A percentile compares a stretch with the other conserved stretches of the same genome.
These are phyloP conservation scores for Scophthalmus maximus DNA, from an alignment of 2,113 vertebrate species.

Conservation along the genomic window DNA sequence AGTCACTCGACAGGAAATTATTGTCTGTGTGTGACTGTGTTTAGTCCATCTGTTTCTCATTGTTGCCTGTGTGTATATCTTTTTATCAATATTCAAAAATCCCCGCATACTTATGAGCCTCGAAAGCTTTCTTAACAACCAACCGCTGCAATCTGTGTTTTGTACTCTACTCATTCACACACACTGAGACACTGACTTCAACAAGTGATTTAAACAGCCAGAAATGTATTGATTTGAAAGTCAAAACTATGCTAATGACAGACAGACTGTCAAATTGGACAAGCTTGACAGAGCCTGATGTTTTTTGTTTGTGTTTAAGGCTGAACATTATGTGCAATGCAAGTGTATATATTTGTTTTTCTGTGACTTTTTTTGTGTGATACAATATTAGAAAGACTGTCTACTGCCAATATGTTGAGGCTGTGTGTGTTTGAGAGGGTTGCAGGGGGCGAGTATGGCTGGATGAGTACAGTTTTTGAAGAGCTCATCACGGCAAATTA, in stretches of 20 bases:
- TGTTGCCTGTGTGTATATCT: neutral
- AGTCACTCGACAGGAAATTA: no score
- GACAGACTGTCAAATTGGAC: slow-evolving; percentile 52
- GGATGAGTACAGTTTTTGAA: slow-evolving; percentile 16
- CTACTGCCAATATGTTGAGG: neutral
- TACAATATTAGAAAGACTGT: neutral
- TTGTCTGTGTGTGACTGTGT: slow-evolving; percentile 13
- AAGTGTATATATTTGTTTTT: neutral
- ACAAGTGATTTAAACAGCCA: slow-evolving; percentile 26
- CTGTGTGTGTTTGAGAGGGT: neutral
- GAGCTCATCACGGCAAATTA: slow-evolving; percentile 21
- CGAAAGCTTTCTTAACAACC: slow-evolving; percentile 37
- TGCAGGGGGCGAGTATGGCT: neutral
- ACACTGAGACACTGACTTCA: slow-evolving; percentile 18
- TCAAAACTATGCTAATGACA: slow-evolving; percentile 42
- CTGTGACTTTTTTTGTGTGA: neutral
- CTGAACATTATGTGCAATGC: neutral
- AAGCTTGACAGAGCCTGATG: slow-evolving; percentile 18
- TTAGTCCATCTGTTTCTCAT: neutral
- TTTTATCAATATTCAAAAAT: slow-evolving; percentile 48
- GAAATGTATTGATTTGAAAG: slow-evolving; percentile 36
- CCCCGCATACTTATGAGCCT: slow-evolving; percentile 38
- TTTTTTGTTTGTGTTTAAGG: slow-evolving; percentile 20
- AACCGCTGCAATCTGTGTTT: slow-evolving; percentile 9
- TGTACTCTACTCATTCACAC: slow-evolving; percentile 6